Percentiles rank a stretch among this genome's conserved stretches.
phyloP scores from a whole-genome alignment of 2,113 vertebrate genomes.

The Acrocephalus kingi region DNA sequence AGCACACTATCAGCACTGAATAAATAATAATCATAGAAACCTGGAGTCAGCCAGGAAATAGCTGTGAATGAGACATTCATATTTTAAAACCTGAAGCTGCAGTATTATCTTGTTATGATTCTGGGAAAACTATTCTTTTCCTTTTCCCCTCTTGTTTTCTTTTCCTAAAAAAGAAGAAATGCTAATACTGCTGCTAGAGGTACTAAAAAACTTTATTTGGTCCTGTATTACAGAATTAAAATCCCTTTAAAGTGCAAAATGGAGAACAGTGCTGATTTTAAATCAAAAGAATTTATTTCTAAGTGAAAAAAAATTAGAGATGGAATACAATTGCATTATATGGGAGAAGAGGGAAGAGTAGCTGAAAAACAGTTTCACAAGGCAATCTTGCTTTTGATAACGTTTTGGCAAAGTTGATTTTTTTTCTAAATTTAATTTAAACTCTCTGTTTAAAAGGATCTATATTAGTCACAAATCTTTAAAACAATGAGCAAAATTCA shows the following conservation, averaged over 20 bases:
- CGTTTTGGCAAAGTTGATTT: background rate
- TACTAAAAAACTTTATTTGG: background rate
- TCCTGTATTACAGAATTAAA: background rate
- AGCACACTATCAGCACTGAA: conserved; percentile 49
- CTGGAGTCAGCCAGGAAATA: conserved; percentile 51
- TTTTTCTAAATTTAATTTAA: conserved; percentile 9
- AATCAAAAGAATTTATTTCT: background rate
- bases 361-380: background rate
- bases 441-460: background rate
- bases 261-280: background rate
- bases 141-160: background rate
- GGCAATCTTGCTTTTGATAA: background rate
- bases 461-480: background rate
- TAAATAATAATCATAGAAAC: conserved; percentile 59
- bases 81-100: conserved; percentile 25
- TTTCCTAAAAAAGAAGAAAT: background rate
- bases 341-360: background rate
- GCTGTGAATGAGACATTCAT: conserved; percentile 32
- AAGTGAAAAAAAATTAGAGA: background rate
- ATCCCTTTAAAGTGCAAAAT: background rate
- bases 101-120: conserved; percentile 8
- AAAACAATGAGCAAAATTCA: background rate
- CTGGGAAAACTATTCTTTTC: background rate
- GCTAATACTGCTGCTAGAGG: background rate
- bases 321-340: background rate